phyloP scores from a whole-genome alignment of 2,113 vertebrate species.

The mouse (Mus musculus) region GRCm39 chr9:40183501-40184000 shows the following conservation, averaged over 20 bases:
- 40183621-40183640: background rate
- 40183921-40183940: background rate
- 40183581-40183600: background rate
- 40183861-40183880: constrained; percentile 26
- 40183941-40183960: background rate
- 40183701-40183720: background rate
- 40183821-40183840: background rate
- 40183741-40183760: background rate
- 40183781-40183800: background rate
- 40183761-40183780: constrained; percentile 38
- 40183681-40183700: background rate
- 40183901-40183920: background rate
- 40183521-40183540: background rate
- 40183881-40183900: constrained; percentile 30
- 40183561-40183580: background rate
- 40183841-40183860: constrained; percentile 48
- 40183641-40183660: background rate
- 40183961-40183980: background rate
- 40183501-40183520: background rate
- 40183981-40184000: background rate
- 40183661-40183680: background rate
- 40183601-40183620: background rate
- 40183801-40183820: constrained; percentile 37
- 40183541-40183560: background rate
- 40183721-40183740: background rate